A percentile compares a stretch with the other conserved stretches of the same genome.
Conservation (phyloP, 2,113 vertebrate genomes). For the Semicossyphus pulcher region DNA sequence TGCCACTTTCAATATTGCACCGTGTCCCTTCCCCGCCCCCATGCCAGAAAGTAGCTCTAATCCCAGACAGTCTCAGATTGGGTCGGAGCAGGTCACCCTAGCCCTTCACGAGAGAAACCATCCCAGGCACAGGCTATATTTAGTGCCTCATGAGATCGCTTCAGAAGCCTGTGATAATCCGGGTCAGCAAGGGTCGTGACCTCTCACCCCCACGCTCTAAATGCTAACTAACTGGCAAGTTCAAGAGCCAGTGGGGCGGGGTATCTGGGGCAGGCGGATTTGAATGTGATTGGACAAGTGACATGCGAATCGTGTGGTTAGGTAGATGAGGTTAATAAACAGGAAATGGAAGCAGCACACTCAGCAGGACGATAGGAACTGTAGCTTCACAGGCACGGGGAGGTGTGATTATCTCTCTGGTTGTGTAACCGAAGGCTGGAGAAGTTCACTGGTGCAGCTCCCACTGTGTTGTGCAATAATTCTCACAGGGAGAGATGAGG, state of each 20-base stretch:
- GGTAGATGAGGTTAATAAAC: slow-evolving; percentile 52
- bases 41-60: slow-evolving; percentile 42
- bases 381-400: slow-evolving; percentile 3
- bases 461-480: not conserved
- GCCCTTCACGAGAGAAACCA: slow-evolving; percentile 45
- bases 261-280: slow-evolving; percentile 40
- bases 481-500: not conserved
- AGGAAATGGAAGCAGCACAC: slow-evolving; percentile 33
- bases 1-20: not conserved
- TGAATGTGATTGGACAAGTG: slow-evolving; percentile 42
- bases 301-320: slow-evolving; percentile 23
- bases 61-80: slow-evolving; percentile 40
- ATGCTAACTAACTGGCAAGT: not conserved
- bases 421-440: slow-evolving; percentile 29
- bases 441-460: not conserved
- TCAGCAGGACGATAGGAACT: slow-evolving; percentile 40
- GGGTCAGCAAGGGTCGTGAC: slow-evolving; percentile 59
- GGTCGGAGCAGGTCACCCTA: slow-evolving; percentile 41
- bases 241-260: slow-evolving; percentile 16
- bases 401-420: slow-evolving; percentile 44
- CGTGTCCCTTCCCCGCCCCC: not conserved
- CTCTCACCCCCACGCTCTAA: slow-evolving; percentile 31
- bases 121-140: slow-evolving; percentile 63
- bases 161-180: slow-evolving; percentile 63
- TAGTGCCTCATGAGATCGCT: slow-evolving; percentile 68